These are phyloP conservation scores for Notothenia rossii DNA, from an alignment of 2,113 vertebrate genomes.

Conservation along the genomic window DNA sequence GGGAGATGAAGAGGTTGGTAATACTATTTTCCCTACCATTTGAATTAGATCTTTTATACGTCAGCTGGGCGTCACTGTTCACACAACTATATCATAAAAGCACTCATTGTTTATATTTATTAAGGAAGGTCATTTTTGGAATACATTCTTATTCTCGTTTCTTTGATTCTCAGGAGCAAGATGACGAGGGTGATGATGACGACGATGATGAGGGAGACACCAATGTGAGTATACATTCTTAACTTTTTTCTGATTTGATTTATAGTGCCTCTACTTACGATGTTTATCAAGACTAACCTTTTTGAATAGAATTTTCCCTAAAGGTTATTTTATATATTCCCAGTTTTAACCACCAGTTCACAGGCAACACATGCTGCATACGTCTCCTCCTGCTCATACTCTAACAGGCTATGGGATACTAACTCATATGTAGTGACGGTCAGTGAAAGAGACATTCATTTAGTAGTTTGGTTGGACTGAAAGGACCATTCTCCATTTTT, in stretches of 20 bases:
- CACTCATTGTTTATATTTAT: neutral
- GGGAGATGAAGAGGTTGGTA: conserved; percentile 95
- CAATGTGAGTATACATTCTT: conserved; percentile 83
- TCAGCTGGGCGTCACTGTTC: neutral
- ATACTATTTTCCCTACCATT: neutral
- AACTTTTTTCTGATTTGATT: neutral
- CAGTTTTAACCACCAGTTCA: too few species aligned
- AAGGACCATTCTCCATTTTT: conserved; percentile 6
- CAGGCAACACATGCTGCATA: neutral
- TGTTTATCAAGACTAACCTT: neutral
- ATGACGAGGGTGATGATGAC: conserved; percentile 93
- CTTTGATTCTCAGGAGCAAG: conserved; percentile 88
- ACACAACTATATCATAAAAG: neutral
- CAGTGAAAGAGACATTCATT: conserved; percentile 3
- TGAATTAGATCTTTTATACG: neutral
- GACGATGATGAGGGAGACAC: conserved; percentile 93
- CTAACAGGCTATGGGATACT: neutral
- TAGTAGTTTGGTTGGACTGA: neutral
- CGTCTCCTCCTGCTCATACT: neutral
- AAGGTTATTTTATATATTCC: too few species aligned
- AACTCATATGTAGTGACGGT: neutral
- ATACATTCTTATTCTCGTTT: neutral
- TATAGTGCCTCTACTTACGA: neutral
- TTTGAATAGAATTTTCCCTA: too few species aligned
- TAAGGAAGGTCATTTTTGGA: neutral